Base-by-base conservation (phyloP, 2,797 vertebrate species). In the Bovichtus variegatus region DNA sequence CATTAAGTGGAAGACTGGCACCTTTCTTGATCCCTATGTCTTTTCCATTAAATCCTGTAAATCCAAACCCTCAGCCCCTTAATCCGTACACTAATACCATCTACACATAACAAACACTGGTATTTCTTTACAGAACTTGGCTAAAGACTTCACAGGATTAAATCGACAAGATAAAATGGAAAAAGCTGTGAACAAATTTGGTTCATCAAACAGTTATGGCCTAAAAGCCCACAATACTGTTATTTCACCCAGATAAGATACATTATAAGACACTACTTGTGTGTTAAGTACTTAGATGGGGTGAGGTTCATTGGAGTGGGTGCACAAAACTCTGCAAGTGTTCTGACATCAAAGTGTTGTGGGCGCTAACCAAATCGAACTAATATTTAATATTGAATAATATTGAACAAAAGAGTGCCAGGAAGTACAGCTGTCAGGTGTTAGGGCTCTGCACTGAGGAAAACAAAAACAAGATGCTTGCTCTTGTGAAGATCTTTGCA, bases 401-500 rank as follows among this genome's bases (percentile, higher is more conserved):
- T 54, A 55, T 19, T 54, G 13, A 25, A 53, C n/a, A 25, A 58
- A 61, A 6, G 55, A 59, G 49, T 4, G 16, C 27, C n/a, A n/a
- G n/a, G n/a, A n/a, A n/a, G n/a, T n/a, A 49, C 41, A 47, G 51
- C 23, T 53, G 53, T 27, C 51, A 71, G 25, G 38, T 31, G 58
- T 62, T 57, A 15, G 13, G 23, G 9, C 38, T 71, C 47, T 53
- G 23, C 41, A 16, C 46, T 31, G 13, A 55, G 40, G 31, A 76
- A 67, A 80, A 76, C 75, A 74, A 79, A 62, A 81, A 84, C 55
- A 50, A 59, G 46, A 75, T 71, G 53, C 54, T 77, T 7, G 19
- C 29, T 51, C 38, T 49, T 31, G 7, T 49, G 11, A 34, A 11
- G 13, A 67, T 36, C 60, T 65, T 73, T 60, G 40, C 19, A 58